A percentile compares a stretch with the other conserved stretches of the same genome.
Evolutionary conservation across 2,797 vertebrate genomes (phyloP).

Genomic region (Allenopithecus nigroviridis): DNA sequence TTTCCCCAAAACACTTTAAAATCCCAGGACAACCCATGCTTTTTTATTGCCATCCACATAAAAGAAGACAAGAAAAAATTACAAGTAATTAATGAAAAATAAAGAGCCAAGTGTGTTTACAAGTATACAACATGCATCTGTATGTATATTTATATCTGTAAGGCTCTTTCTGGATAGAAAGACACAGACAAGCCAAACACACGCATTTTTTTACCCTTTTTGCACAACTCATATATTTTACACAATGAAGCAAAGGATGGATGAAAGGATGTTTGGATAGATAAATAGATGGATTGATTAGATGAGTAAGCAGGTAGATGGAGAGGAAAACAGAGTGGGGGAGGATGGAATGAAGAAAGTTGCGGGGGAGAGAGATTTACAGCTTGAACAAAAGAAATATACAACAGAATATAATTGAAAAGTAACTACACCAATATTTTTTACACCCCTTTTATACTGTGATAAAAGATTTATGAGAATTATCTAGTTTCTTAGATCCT

Average conservation of each 20-base stretch:
- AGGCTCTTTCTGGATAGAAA: not conserved
- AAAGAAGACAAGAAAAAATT: not conserved
- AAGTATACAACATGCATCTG: not conserved
- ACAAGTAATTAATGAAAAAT: not conserved
- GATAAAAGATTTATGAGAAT: not conserved
- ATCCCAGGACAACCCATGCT: not conserved
- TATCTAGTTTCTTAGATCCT: not conserved
- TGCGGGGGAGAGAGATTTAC: not conserved
- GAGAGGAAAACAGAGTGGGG: accelerated
- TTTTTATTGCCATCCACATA: not conserved
- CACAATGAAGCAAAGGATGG: not conserved
- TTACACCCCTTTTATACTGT: not conserved
- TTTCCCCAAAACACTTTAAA: not conserved
- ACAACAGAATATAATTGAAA: not conserved
- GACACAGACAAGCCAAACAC: not conserved
- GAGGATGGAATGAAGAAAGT: not conserved
- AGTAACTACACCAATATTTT: not conserved
- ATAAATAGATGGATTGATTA: not conserved
- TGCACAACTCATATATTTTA: not conserved
- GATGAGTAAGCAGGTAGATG: not conserved
- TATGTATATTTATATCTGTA: not conserved
- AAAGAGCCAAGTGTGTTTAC: not conserved
- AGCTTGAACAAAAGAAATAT: not conserved
- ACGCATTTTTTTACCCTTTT: not conserved
- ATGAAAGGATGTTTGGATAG: not conserved